Percentiles rank a stretch among this genome's conserved stretches.
Evolutionary conservation across 1,140 invertebrate genomes (phyloP).

Genomic region (Ceratosolen solmsi): DNA sequence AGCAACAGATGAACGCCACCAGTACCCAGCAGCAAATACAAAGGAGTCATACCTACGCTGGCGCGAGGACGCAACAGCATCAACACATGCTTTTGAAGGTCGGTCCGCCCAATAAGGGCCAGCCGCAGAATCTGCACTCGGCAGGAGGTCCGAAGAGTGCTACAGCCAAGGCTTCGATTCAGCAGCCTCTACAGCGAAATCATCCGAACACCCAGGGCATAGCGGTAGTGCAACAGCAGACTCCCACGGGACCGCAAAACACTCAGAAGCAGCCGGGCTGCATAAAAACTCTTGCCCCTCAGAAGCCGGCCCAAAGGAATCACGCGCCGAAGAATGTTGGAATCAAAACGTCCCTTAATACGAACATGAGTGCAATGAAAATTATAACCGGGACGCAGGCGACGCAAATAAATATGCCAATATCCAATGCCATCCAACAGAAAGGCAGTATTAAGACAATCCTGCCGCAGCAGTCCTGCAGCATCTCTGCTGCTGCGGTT

Average conservation of each 20-base stretch:
- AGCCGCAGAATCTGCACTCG: neutral
- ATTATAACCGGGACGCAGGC: conserved; percentile 34
- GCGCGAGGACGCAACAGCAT: neutral
- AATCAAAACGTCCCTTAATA: conserved; percentile 64
- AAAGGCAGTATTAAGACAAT: conserved; percentile 19
- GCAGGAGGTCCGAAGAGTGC: neutral
- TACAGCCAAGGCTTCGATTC: conserved; percentile 25
- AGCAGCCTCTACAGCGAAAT: conserved; percentile 56
- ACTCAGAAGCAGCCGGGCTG: conserved; percentile 60
- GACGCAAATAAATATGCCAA: conserved; percentile 54
- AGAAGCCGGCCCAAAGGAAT: conserved; percentile 63
- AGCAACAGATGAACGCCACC: conserved; percentile 27
- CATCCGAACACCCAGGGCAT: conserved; percentile 55
- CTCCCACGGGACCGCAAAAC: neutral
- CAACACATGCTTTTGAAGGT: conserved; percentile 27
- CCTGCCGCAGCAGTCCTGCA: neutral
- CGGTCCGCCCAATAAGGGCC: neutral
- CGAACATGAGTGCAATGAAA: conserved; percentile 60
- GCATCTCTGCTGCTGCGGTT: neutral
- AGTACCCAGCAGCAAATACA: conserved; percentile 47
- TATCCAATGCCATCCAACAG: neutral
- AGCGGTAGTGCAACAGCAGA: conserved; percentile 56
- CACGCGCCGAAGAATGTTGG: conserved; percentile 59
- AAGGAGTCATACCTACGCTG: conserved; percentile 49
- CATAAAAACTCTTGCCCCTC: conserved; percentile 68